A percentile compares a stretch with the other conserved stretches of the same genome.
Evolutionary conservation across 2,888 invertebrate species (phyloP).

Genomic region (Agrochola circellaris): DNA sequence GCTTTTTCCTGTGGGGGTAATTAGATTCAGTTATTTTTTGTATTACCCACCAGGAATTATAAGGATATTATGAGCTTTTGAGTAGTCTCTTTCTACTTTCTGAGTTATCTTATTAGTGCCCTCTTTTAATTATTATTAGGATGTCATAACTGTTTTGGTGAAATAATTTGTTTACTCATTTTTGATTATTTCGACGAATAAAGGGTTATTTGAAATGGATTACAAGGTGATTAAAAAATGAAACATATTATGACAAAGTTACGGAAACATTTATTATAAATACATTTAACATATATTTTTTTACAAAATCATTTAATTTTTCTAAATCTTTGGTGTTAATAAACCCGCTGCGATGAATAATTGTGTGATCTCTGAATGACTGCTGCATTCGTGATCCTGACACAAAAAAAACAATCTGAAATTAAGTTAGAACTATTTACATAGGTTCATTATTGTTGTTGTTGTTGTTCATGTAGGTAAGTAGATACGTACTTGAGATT

Average conservation of each 20-base stretch:
- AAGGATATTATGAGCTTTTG: not conserved
- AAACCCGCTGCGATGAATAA: conserved; percentile 3
- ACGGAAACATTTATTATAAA: not conserved
- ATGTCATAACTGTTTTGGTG: not conserved
- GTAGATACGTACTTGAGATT: conserved; percentile 4
- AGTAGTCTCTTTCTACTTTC: not conserved
- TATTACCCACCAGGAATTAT: not conserved
- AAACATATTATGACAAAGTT: not conserved
- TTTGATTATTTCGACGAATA: not conserved
- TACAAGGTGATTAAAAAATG: not conserved
- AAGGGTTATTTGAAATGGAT: not conserved
- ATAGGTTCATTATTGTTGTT: not conserved
- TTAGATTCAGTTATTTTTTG: conserved; percentile 2
- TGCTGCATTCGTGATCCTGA: conserved; percentile 14
- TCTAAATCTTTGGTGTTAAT: not conserved
- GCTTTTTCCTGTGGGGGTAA: not conserved
- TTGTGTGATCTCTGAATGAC: not conserved
- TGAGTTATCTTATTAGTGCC: not conserved
- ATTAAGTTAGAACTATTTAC: not conserved
- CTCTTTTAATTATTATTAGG: not conserved
- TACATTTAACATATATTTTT: not conserved
- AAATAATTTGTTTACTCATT: too few relatives aligned
- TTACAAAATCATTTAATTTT: not conserved
- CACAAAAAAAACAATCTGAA: not conserved
- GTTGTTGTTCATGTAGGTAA: not conserved